phyloP scores from a whole-genome alignment of 2,888 invertebrate species.

The Muschampia plurimacula region DNA sequence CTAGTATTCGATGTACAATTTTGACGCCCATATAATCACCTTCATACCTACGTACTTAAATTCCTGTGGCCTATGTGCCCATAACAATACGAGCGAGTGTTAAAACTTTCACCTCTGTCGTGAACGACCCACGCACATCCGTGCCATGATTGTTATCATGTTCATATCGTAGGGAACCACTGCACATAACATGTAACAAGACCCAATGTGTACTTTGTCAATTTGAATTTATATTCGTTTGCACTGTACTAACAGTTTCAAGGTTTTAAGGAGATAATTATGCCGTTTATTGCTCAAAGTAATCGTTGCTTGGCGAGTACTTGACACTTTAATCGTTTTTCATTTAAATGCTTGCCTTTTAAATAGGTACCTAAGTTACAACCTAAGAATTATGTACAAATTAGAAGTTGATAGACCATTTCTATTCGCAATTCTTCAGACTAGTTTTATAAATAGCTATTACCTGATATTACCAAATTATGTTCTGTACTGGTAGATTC shows the following conservation, averaged over 20 bases:
- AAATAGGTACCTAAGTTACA: neutral
- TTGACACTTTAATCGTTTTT: constrained; percentile 20
- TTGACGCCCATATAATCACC: constrained; percentile 17
- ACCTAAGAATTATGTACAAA: neutral
- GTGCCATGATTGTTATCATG: constrained; percentile 46
- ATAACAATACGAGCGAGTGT: constrained; percentile 45
- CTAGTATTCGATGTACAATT: neutral
- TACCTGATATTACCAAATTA: too few species aligned
- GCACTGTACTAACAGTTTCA: constrained; percentile 15
- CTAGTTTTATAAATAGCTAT: too few species aligned
- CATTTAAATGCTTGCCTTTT: constrained; percentile 24
- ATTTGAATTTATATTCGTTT: constrained; percentile 11
- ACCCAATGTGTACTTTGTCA: neutral
- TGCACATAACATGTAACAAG: neutral
- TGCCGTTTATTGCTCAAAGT: constrained; percentile 21
- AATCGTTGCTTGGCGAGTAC: constrained; percentile 15
- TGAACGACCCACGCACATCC: constrained; percentile 50
- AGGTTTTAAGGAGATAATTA: constrained; percentile 19
- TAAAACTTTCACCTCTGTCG: constrained; percentile 54
- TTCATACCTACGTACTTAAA: constrained; percentile 36
- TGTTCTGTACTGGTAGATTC: too few species aligned
- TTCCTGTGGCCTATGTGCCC: constrained; percentile 41
- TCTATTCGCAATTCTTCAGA: neutral
- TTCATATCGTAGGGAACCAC: constrained; percentile 44
- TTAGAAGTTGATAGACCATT: constrained; percentile 1